A percentile compares a stretch with the other conserved stretches of the same genome.
These are phyloP conservation scores for Stomatorhinus ivindoensis DNA, from an alignment of 2,113 vertebrate genomes.

Conservation along the genomic window DNA sequence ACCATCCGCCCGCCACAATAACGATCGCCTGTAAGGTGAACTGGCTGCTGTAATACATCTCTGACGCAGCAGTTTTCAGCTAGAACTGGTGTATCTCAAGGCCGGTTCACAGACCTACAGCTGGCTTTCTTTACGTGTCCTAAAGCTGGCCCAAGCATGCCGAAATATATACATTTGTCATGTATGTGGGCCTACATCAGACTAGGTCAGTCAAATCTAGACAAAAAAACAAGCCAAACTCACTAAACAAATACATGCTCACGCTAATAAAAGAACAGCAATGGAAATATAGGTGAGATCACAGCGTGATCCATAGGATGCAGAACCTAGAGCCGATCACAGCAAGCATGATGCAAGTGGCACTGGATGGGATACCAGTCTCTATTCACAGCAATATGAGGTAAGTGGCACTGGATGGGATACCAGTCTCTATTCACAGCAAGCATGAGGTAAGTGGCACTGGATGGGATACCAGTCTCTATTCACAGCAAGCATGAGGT, in stretches of 20 bases:
- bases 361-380: background rate
- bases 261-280: background rate
- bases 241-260: background rate
- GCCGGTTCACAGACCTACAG: background rate
- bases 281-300: background rate
- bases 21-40: constrained; percentile 60
- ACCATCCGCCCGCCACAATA: constrained; percentile 75
- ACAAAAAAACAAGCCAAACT: background rate
- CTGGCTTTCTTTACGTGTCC: background rate
- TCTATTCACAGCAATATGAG: background rate
- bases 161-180: background rate
- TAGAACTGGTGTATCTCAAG: background rate
- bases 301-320: background rate
- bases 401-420: background rate
- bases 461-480: background rate
- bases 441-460: background rate
- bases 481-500: background rate
- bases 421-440: background rate
- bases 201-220: background rate
- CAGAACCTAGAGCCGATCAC: background rate
- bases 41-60: too few relatives aligned
- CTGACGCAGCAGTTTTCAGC: background rate
- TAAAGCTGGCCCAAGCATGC: background rate
- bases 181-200: background rate
- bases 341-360: background rate